phyloP scores from a whole-genome alignment of 2,797 vertebrate genomes.

The Phoebastria nigripes region DNA sequence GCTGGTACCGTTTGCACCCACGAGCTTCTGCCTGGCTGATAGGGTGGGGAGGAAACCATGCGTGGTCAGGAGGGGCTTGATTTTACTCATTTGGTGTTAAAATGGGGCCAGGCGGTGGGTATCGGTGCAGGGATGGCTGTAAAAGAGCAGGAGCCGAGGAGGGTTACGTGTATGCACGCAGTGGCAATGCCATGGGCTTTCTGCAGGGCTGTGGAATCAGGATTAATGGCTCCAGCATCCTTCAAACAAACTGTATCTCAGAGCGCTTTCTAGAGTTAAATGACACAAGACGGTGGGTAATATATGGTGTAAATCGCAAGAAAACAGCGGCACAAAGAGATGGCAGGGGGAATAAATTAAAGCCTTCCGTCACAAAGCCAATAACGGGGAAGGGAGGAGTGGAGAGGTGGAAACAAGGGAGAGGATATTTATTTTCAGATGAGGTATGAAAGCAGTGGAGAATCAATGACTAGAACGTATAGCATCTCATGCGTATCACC shows the following conservation, averaged over 20 bases:
- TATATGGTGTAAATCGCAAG: constrained; percentile 52
- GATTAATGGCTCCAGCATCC: constrained; percentile 56
- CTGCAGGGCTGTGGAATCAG: background rate
- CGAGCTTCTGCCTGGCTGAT: accelerated
- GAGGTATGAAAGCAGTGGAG: constrained; percentile 21
- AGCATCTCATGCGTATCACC: background rate
- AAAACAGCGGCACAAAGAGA: background rate
- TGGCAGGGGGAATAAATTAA: constrained; percentile 64
- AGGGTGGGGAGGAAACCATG: accelerated
- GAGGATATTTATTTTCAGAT: constrained; percentile 30
- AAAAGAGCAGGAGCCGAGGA: background rate
- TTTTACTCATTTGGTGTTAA: background rate
- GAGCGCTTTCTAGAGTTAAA: constrained; percentile 55
- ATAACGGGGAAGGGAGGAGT: constrained; percentile 29
- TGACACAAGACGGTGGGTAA: constrained; percentile 61
- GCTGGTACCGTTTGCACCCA: background rate
- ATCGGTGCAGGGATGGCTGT: accelerated
- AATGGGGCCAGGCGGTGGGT: background rate
- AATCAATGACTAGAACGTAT: background rate
- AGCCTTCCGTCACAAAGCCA: constrained; percentile 54
- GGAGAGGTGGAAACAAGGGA: constrained; percentile 40
- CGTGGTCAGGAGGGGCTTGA: background rate
- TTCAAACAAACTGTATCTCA: constrained; percentile 43
- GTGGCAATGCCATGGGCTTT: background rate
- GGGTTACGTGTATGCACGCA: background rate